Evolutionary conservation across 2,113 vertebrate species (phyloP).

Genomic region (Sphyrna mokarran): DNA sequence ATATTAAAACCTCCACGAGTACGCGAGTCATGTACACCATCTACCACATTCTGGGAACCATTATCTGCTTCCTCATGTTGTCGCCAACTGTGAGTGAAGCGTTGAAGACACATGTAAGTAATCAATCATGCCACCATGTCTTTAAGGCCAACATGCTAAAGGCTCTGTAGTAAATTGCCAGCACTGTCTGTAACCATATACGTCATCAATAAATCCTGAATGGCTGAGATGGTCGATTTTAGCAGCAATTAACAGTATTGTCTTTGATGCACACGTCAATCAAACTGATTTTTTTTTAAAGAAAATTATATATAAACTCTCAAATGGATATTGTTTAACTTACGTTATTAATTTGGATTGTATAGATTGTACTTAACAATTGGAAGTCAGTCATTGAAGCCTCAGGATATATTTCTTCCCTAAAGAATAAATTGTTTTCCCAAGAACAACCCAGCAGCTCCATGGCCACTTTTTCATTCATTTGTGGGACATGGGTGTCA

Average conservation of each 20-base stretch:
- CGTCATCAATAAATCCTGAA: not conserved
- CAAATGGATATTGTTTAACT: not conserved
- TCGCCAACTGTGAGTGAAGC: slow-evolving; percentile 69
- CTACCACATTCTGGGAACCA: slow-evolving; percentile 81
- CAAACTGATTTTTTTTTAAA: not conserved
- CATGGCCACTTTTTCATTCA: not conserved
- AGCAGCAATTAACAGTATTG: not conserved
- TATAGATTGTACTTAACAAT: no score
- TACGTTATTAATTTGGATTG: no score
- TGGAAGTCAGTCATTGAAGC: not conserved
- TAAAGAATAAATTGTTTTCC: not conserved
- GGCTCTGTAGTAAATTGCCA: not conserved
- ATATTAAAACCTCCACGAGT: slow-evolving; percentile 87
- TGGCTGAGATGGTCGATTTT: not conserved
- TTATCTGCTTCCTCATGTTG: slow-evolving; percentile 89
- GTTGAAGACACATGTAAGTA: slow-evolving; percentile 70
- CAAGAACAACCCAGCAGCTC: no score
- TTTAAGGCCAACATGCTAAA: not conserved
- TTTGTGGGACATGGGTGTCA: no score
- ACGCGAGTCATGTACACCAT: slow-evolving; percentile 91
- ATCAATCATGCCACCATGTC: not conserved
- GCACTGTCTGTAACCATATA: not conserved
- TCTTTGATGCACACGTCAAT: not conserved
- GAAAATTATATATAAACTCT: not conserved
- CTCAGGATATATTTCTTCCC: not conserved